Evolutionary conservation across 2,113 vertebrate genomes (phyloP).

Genomic region (Thryonomys swinderianus): DNA sequence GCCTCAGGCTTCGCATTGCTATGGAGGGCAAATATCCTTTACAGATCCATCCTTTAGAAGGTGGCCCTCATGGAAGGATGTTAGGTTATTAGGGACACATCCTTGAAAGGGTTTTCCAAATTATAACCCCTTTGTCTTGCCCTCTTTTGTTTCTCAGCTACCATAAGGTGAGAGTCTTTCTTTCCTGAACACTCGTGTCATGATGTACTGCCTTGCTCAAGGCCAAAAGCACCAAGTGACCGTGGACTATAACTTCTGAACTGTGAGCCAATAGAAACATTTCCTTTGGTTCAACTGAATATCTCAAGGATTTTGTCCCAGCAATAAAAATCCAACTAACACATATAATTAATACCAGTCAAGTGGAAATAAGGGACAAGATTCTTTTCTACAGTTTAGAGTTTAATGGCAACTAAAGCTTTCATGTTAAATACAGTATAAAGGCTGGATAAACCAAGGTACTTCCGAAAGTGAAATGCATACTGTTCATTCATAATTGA

Average conservation of each 20-base stretch:
- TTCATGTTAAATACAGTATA: not conserved
- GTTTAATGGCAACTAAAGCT: not conserved
- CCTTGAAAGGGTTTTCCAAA: not conserved
- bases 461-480: not conserved
- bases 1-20: no score
- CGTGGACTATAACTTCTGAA: not conserved
- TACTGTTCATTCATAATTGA: not conserved
- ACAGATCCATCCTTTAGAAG: not conserved
- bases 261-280: not conserved
- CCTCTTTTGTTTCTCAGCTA: not conserved
- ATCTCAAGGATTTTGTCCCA: not conserved
- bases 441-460: not conserved
- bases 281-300: not conserved
- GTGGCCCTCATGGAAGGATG: not conserved
- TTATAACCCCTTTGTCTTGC: no score
- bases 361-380: not conserved
- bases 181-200: not conserved
- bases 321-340: not conserved
- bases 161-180: not conserved
- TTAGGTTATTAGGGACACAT: no score
- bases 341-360: not conserved
- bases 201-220: not conserved
- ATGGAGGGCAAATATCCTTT: not conserved
- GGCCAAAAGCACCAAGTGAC: not conserved
- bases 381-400: not conserved